phyloP scores from a whole-genome alignment of 1,140 invertebrate species.

The Hylaeus anthracinus region DNA sequence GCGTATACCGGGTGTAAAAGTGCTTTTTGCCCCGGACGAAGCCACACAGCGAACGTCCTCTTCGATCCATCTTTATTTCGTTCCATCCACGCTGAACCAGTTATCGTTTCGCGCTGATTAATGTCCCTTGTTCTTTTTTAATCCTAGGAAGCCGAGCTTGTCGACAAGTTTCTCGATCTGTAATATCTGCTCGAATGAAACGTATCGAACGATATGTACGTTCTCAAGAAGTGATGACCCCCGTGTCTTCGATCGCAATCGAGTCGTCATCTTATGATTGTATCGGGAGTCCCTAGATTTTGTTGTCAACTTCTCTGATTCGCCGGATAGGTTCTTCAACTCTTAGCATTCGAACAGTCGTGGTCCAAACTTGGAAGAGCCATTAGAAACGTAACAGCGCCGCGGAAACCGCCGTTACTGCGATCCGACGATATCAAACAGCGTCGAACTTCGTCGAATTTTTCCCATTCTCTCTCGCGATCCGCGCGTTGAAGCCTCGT shows the following conservation, averaged over 20 bases:
- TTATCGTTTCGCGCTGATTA: neutral
- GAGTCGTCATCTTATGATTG: too few relatives aligned
- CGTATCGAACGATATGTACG: too few relatives aligned
- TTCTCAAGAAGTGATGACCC: too few relatives aligned
- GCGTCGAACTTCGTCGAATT: slow-evolving; percentile 50
- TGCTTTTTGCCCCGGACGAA: slow-evolving; percentile 47
- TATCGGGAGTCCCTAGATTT: too few relatives aligned
- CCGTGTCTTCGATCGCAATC: too few relatives aligned
- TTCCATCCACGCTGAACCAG: neutral
- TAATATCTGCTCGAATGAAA: too few relatives aligned
- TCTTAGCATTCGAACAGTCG: neutral
- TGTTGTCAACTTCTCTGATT: neutral
- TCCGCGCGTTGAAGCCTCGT: neutral
- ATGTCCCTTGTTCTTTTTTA: neutral
- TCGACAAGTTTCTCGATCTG: too few relatives aligned
- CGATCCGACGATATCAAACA: slow-evolving; percentile 70
- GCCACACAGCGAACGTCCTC: neutral
- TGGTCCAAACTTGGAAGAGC: too few relatives aligned
- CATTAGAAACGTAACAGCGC: slow-evolving; percentile 69
- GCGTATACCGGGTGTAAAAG: slow-evolving; percentile 64
- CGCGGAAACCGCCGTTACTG: slow-evolving; percentile 65
- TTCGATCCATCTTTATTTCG: neutral
- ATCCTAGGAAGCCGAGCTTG: too few relatives aligned
- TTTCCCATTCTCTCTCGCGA: slow-evolving; percentile 21
- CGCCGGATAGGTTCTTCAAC: too few relatives aligned